Evolutionary conservation across 2,888 invertebrate genomes (phyloP).

Genomic region (Troglohyphantes excavatus): DNA sequence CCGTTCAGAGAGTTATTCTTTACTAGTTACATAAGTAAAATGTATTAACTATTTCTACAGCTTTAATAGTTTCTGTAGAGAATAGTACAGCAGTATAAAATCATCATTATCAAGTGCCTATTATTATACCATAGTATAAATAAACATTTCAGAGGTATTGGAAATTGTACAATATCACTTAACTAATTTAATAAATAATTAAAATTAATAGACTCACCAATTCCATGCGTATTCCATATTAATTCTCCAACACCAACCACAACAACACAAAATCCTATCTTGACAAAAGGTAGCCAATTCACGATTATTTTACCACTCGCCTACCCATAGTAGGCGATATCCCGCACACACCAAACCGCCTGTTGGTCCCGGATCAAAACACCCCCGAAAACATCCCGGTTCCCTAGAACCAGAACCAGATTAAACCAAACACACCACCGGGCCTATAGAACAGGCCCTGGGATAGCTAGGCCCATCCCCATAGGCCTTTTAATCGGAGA

Average conservation of each 20-base stretch:
- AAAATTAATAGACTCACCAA: neutral
- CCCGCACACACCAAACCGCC: slow-evolving; percentile 15
- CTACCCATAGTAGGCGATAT: neutral
- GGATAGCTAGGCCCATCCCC: neutral
- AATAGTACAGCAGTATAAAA: too few species aligned
- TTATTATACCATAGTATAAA: too few species aligned
- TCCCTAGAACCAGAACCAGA: neutral
- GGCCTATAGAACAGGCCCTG: neutral
- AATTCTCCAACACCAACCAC: neutral
- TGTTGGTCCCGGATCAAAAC: slow-evolving; percentile 7
- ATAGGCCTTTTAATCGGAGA: slow-evolving; percentile 10
- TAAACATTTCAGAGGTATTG: too few species aligned
- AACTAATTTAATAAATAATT: too few species aligned
- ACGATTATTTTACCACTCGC: neutral
- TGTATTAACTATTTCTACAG: too few species aligned
- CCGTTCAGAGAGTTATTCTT: too few species aligned
- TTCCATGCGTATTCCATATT: neutral
- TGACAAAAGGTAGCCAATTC: neutral
- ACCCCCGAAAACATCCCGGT: neutral
- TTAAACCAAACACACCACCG: neutral
- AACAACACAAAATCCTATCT: neutral
- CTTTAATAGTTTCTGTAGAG: too few species aligned
- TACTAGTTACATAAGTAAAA: too few species aligned
- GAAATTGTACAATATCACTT: too few species aligned
- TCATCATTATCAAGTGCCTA: too few species aligned